Conservation (phyloP, 2,888 invertebrate species). For the Cordylochernes scorpioides region DNA sequence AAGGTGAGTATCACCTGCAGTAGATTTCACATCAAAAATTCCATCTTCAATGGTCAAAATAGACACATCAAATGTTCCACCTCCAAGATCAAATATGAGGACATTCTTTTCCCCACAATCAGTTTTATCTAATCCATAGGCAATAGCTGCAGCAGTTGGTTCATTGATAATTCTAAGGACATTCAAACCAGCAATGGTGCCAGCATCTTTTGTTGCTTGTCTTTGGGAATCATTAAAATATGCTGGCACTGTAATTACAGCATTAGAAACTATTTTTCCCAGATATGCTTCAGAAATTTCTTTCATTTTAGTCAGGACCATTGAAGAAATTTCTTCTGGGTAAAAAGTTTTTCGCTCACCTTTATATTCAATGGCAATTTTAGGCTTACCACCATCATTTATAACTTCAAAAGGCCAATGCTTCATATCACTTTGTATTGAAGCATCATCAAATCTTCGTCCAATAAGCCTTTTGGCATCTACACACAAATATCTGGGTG, state of each 20-base stretch:
- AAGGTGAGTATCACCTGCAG: conserved; percentile 29
- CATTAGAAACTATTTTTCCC: conserved; percentile 14
- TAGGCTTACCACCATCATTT: conserved; percentile 34
- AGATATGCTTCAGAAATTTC: conserved; percentile 30
- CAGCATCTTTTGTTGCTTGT: conserved; percentile 23
- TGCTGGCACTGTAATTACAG: conserved; percentile 16
- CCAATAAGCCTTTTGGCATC: conserved; percentile 58
- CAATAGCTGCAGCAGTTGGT: conserved; percentile 18
- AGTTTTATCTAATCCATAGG: conserved; percentile 13
- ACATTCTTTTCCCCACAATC: conserved; percentile 25
- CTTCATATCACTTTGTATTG: conserved; percentile 49
- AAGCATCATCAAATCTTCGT: conserved; percentile 43
- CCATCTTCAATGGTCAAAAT: conserved; percentile 33
- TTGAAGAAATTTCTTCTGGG: conserved; percentile 42
- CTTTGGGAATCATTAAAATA: conserved; percentile 19
- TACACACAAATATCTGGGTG: conserved; percentile 15
- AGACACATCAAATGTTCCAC: conserved; percentile 31
- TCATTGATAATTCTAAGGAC: conserved; percentile 24
- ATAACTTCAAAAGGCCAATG: conserved; percentile 55
- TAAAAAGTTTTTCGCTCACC: conserved; percentile 30
- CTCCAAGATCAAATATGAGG: conserved; percentile 30
- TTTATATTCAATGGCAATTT: conserved; percentile 14
- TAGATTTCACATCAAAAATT: conserved; percentile 33
- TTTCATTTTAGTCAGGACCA: conserved; percentile 34
- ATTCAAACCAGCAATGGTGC: conserved; percentile 21